phyloP scores from a whole-genome alignment of 1,140 invertebrate species.

The Zaprionus ornatus region DNA sequence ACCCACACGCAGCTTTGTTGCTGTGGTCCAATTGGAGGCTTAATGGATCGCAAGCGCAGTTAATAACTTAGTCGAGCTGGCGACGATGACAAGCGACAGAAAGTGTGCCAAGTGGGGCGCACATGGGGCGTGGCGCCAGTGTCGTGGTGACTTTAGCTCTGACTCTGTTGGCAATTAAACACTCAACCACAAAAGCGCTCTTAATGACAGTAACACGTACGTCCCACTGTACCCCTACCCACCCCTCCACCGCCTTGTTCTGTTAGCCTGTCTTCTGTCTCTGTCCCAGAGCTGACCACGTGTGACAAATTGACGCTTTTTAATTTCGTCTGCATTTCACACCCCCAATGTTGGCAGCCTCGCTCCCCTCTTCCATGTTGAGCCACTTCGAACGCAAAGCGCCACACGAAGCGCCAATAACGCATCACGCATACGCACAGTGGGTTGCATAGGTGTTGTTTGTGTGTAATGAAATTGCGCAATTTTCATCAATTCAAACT shows the following conservation, averaged over 20 bases:
- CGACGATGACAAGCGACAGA: conserved; percentile 39
- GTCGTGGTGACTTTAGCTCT: conserved; percentile 1
- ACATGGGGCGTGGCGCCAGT: background rate
- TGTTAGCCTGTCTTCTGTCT: background rate
- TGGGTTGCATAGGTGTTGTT: background rate
- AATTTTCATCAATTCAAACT: too few relatives aligned
- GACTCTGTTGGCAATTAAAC: conserved; percentile 57
- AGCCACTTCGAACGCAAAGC: conserved; percentile 53
- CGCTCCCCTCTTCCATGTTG: background rate
- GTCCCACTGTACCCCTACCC: background rate
- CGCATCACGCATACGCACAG: conserved; percentile 39
- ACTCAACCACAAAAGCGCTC: conserved; percentile 64
- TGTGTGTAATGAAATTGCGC: too few relatives aligned
- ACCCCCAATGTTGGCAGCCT: conserved; percentile 13
- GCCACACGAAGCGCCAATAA: conserved; percentile 48
- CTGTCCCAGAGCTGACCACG: conserved; percentile 45
- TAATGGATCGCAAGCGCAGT: conserved; percentile 76
- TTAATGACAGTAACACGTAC: conserved; percentile 53
- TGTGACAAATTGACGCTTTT: conserved; percentile 82
- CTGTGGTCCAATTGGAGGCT: conserved; percentile 57
- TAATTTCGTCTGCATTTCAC: conserved; percentile 65
- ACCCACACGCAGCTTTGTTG: conserved; percentile 51
- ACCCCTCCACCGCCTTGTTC: background rate
- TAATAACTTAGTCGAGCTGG: conserved; percentile 59
- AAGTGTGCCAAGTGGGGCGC: conserved; percentile 62